phyloP scores from a whole-genome alignment of 1,140 invertebrate species.

The Samia ricini region DNA sequence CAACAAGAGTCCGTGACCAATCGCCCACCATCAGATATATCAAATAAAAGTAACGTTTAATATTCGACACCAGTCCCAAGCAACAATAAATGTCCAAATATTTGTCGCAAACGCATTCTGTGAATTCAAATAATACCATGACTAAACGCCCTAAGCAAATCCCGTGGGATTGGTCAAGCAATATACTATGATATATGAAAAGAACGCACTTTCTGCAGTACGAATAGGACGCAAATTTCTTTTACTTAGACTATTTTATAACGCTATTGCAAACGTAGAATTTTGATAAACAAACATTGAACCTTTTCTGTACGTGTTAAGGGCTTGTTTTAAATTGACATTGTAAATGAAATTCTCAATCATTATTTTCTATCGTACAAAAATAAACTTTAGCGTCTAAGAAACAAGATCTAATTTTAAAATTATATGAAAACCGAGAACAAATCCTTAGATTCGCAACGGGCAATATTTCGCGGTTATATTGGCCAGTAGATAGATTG shows the following conservation, averaged over 20 bases:
- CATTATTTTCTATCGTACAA: background rate
- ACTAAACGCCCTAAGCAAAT: constrained; percentile 57
- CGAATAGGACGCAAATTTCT: constrained; percentile 11
- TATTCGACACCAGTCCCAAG: constrained; percentile 63
- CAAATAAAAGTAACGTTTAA: constrained; percentile 64
- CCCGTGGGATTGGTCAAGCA: constrained; percentile 62
- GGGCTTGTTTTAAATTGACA: background rate
- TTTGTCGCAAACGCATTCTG: constrained; percentile 65
- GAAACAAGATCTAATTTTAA: background rate
- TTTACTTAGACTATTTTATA: background rate
- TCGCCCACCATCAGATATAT: constrained; percentile 31
- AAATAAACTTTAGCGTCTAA: background rate
- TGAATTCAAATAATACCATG: constrained; percentile 72
- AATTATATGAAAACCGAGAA: constrained; percentile 7
- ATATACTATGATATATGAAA: constrained; percentile 13
- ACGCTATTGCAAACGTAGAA: background rate
- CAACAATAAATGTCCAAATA: constrained; percentile 74
- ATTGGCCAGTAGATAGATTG: constrained; percentile 62
- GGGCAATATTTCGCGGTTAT: constrained; percentile 71
- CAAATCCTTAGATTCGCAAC: constrained; percentile 60
- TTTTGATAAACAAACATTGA: background rate
- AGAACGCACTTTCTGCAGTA: constrained; percentile 19
- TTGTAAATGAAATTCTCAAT: background rate
- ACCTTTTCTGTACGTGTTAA: background rate
- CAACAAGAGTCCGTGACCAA: constrained; percentile 52